These are phyloP conservation scores for Nannoperca obscura DNA, from an alignment of 2,797 vertebrate species.

Conservation along the genomic window DNA sequence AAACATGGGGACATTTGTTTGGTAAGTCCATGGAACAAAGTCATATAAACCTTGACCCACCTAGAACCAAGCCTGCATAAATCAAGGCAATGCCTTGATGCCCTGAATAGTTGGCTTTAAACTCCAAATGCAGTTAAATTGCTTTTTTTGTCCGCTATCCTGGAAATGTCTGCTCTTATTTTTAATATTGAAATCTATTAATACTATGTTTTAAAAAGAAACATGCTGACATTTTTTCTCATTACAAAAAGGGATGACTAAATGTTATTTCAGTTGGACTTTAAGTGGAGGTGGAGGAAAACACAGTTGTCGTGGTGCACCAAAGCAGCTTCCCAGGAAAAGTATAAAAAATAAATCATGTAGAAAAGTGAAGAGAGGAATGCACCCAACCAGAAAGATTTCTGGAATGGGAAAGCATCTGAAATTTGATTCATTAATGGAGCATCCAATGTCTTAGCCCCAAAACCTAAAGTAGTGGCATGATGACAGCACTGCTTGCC, in stretches of 20 bases:
- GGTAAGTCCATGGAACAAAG: background rate
- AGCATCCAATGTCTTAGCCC: constrained; percentile 16
- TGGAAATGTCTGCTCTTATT: background rate
- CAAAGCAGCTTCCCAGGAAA: background rate
- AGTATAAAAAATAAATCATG: constrained; percentile 12
- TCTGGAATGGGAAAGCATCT: constrained; percentile 5
- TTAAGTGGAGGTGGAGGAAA: background rate
- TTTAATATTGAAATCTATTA: background rate
- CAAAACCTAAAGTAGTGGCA: constrained; percentile 10
- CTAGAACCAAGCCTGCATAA: background rate
- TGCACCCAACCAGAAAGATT: background rate
- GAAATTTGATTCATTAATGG: constrained; percentile 36
- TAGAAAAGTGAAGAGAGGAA: background rate
- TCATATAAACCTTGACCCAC: constrained; percentile 11
- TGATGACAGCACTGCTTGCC: constrained; percentile 15
- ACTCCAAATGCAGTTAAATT: background rate
- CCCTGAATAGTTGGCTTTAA: background rate
- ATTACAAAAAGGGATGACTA: background rate
- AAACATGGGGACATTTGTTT: background rate
- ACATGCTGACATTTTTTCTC: background rate
- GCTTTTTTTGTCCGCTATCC: background rate
- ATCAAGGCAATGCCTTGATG: background rate
- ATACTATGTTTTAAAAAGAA: background rate
- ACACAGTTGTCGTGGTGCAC: background rate
- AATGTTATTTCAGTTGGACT: background rate